A percentile compares a stretch with the other conserved stretches of the same genome.
phyloP scores from a whole-genome alignment of 2,113 vertebrate genomes.

The Pycnonotus jocosus region DNA sequence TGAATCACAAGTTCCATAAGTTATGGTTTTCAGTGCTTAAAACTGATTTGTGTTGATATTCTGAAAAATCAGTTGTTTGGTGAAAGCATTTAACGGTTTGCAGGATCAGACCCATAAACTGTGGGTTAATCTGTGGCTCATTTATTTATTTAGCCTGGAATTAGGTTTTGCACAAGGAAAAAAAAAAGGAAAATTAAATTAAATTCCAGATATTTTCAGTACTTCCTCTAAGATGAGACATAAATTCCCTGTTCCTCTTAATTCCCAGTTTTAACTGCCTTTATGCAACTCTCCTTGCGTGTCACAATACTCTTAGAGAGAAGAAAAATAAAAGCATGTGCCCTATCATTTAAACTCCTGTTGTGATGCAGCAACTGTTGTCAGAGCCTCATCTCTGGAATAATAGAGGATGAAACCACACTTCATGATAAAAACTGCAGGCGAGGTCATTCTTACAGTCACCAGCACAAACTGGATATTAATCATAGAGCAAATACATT shows the following conservation, averaged over 20 bases:
- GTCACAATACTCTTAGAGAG: slow-evolving; percentile 1
- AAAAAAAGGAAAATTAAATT: neutral
- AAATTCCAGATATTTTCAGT: neutral
- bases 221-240: neutral
- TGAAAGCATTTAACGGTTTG: neutral
- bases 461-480: slow-evolving; percentile 64
- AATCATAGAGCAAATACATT: slow-evolving; percentile 66
- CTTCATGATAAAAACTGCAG: slow-evolving; percentile 55
- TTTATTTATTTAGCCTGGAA: neutral
- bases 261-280: neutral
- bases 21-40: neutral
- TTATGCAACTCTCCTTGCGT: neutral
- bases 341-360: slow-evolving; percentile 17
- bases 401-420: slow-evolving; percentile 33
- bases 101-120: slow-evolving; percentile 11
- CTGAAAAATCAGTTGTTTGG: neutral
- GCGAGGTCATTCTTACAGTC: slow-evolving; percentile 45
- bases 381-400: slow-evolving; percentile 44
- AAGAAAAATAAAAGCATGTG: neutral
- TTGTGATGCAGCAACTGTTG: neutral
- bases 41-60: neutral
- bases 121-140: neutral
- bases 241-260: neutral
- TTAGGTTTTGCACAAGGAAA: neutral
- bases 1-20: neutral